Evolutionary conservation across 2,888 invertebrate species (phyloP).

Genomic region (Agonopterix heracliana): DNA sequence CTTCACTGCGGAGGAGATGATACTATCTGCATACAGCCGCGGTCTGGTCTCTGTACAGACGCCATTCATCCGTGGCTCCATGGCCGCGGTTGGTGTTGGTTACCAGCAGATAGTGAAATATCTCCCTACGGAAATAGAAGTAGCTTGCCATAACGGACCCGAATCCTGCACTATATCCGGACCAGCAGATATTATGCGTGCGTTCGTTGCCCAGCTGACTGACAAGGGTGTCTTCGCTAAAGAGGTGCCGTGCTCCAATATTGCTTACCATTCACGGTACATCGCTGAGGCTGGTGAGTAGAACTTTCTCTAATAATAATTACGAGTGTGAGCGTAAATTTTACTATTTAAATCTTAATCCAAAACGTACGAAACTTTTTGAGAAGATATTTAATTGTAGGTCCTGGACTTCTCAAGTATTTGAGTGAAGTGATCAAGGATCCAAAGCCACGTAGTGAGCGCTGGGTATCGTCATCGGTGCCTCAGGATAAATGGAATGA

Average conservation of each 20-base stretch:
- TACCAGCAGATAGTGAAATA: constrained; percentile 51
- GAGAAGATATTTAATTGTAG: constrained; percentile 17
- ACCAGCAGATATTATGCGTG: constrained; percentile 77
- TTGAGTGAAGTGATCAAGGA: constrained; percentile 77
- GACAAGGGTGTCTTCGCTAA: constrained; percentile 50
- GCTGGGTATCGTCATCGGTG: constrained; percentile 91
- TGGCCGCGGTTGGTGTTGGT: constrained; percentile 90
- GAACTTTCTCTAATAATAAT: neutral
- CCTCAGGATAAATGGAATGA: constrained; percentile 62
- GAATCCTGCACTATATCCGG: constrained; percentile 88
- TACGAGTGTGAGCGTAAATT: too few species aligned
- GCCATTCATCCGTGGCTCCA: constrained; percentile 82
- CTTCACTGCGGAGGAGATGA: constrained; percentile 89
- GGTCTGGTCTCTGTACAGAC: constrained; percentile 83
- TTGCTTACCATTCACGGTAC: constrained; percentile 92
- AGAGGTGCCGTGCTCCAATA: constrained; percentile 81
- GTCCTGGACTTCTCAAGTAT: constrained; percentile 67
- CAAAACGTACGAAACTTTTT: too few species aligned
- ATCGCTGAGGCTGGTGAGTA: constrained; percentile 79
- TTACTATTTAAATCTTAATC: neutral
- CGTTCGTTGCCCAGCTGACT: constrained; percentile 70
- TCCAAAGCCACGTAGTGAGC: constrained; percentile 79
- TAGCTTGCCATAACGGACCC: constrained; percentile 88
- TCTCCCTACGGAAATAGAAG: constrained; percentile 79
- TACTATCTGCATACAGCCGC: constrained; percentile 87